Conservation (phyloP, 2,797 vertebrate species). For the Muscicapa striata region DNA sequence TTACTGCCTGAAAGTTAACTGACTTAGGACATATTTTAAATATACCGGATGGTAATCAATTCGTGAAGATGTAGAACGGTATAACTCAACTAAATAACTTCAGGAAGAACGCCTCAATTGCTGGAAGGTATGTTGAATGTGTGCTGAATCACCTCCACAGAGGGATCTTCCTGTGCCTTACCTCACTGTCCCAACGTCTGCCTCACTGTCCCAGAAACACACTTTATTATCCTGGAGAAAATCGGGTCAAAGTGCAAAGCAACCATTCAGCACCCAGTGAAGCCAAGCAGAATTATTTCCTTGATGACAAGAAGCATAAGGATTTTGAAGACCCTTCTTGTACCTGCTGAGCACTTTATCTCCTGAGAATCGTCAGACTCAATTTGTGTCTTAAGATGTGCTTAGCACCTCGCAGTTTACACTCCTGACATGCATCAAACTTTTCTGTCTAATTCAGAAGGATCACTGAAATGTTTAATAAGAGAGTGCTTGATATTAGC, state of each 20-base stretch:
- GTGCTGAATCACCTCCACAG: background rate
- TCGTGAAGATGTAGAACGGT: background rate
- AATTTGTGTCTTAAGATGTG: background rate
- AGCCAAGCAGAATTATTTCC: background rate
- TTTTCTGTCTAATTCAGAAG: background rate
- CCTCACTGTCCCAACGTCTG: background rate
- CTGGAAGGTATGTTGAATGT: background rate
- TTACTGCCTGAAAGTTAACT: background rate
- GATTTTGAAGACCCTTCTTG: background rate
- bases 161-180: background rate
- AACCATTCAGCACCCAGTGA: background rate
- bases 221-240: background rate
- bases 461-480: background rate
- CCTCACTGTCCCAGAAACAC: background rate
- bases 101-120: background rate
- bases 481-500: background rate
- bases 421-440: rapidly evolving
- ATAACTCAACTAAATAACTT: background rate
- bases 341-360: background rate
- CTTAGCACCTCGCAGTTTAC: background rate
- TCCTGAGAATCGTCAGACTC: background rate
- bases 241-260: background rate
- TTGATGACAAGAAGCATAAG: background rate
- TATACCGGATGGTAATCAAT: background rate
- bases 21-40: background rate